Base-by-base conservation (phyloP, 2,888 invertebrate species). In the Poecilobothrus nobilitatus region DNA sequence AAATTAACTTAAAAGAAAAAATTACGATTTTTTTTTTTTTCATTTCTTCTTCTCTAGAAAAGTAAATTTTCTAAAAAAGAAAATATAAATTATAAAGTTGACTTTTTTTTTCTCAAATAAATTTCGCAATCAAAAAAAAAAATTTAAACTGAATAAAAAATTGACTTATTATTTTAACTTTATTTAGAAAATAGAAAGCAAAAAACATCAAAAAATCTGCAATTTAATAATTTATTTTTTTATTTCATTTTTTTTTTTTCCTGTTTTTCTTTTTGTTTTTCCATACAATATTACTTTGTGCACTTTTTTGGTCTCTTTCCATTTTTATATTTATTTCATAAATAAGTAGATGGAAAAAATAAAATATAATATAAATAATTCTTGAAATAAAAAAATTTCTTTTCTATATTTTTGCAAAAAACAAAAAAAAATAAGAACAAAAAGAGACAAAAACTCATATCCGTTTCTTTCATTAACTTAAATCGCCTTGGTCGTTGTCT, bases 391-490 rank as follows among this genome's bases (percentile, higher is more conserved):
- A n/a, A 53, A 53, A 18, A 15, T 15, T 44, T 44, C 15, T 44
- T 44, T 44, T 44, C 12, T 44, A 10, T 44, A 44, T 44, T 9
- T 44, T 44, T 44, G n/a, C n/a, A 12, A 41, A 6, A 41, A 41
- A 41, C 9, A 41, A 41, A 41, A 41, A 27, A 27, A 27, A 27
- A 27, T 5, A 27, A 27, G 5, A 27, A 27, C 2, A 4, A 27
- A 27, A 37, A 37, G n/a, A 53, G 53, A 53, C 53, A 53, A 53
- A 53, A 53, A 53, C 9, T 53, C n/a, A 53, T 53, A 53, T 53
- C 53, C 53, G 53, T 53, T 53, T 53, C 53, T 53, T 53, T 53
- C 53, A 53, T 53, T 53, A 53, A 53, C 53, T 53, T 53, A 15
- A 53, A 18, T 53, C 18, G 53, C 53, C 18, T 53, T 53, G 53